Percentiles rank a stretch among this genome's conserved stretches.
Conservation (phyloP, 2,797 vertebrate genomes). For the Crenuchus spilurus region DNA sequence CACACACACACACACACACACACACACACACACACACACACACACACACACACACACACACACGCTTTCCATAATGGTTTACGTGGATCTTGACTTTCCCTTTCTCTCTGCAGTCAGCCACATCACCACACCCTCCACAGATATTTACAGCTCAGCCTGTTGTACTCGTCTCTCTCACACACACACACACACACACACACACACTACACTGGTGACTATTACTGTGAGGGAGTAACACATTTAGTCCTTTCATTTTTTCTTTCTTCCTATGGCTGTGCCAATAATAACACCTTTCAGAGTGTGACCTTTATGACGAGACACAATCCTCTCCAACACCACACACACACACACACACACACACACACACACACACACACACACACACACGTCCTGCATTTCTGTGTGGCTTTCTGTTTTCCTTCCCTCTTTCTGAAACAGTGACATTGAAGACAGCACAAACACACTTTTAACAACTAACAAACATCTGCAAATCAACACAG, state of each 20-base stretch:
- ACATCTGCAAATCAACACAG: too few relatives aligned
- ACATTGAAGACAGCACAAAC: too few relatives aligned
- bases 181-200: constrained; percentile 8
- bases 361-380: background rate
- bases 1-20: too few relatives aligned
- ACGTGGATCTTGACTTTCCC: constrained; percentile 44
- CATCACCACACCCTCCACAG: constrained; percentile 45
- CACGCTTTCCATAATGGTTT: constrained; percentile 12
- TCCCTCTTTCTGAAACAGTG: too few relatives aligned
- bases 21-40: background rate
- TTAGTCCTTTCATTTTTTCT: background rate
- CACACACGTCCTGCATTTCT: background rate
- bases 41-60: background rate
- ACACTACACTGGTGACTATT: constrained; percentile 3
- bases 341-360: background rate
- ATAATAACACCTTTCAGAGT: background rate
- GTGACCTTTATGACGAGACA: too few relatives aligned
- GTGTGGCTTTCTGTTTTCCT: too few relatives aligned
- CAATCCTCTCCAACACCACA: constrained; percentile 18
- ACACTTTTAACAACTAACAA: too few relatives aligned
- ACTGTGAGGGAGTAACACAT: background rate
- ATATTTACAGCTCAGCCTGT: constrained; percentile 28
- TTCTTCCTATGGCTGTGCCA: background rate
- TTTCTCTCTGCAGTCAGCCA: constrained; percentile 24
- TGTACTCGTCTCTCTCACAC: background rate